These are phyloP conservation scores for Bugula neritina DNA, from an alignment of 2,888 invertebrate species.

Conservation along the genomic window DNA sequence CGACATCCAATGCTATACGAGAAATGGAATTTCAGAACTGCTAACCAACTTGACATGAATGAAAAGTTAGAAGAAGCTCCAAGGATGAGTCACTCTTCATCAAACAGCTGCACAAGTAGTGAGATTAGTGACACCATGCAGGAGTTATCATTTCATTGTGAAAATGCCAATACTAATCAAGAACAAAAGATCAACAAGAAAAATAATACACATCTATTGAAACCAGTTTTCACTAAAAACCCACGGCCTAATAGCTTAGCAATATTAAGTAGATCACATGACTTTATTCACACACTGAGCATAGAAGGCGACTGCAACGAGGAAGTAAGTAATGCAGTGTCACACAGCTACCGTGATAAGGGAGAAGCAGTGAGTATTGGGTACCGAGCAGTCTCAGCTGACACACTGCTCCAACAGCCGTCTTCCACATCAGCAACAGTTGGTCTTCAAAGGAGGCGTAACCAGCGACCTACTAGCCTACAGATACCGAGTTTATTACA, in stretches of 20 bases:
- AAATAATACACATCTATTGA: neutral
- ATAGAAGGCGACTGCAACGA: neutral
- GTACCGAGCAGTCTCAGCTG: neutral
- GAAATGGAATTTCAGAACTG: too few species aligned
- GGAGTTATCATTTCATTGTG: neutral
- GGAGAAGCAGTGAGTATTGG: neutral
- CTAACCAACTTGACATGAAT: too few species aligned
- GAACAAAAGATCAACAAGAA: neutral
- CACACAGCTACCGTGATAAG: neutral
- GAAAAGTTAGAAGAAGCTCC: too few species aligned
- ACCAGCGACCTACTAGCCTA: conserved; percentile 17
- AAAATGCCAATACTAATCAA: neutral
- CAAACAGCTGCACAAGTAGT: neutral
- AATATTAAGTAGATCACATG: conserved; percentile 26
- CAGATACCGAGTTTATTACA: conserved; percentile 4
- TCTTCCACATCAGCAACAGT: neutral
- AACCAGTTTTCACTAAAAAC: neutral
- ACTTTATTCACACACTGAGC: conserved; percentile 14
- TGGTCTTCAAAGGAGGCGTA: conserved; percentile 7
- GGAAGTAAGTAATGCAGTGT: neutral
- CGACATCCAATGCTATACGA: too few species aligned
- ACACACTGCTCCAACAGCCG: neutral
- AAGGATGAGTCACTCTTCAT: neutral
- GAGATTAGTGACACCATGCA: neutral
- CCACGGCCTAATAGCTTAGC: conserved; percentile 23